Base-by-base conservation (phyloP, 2,797 vertebrate species). In the Aldrovandia affinis region DNA sequence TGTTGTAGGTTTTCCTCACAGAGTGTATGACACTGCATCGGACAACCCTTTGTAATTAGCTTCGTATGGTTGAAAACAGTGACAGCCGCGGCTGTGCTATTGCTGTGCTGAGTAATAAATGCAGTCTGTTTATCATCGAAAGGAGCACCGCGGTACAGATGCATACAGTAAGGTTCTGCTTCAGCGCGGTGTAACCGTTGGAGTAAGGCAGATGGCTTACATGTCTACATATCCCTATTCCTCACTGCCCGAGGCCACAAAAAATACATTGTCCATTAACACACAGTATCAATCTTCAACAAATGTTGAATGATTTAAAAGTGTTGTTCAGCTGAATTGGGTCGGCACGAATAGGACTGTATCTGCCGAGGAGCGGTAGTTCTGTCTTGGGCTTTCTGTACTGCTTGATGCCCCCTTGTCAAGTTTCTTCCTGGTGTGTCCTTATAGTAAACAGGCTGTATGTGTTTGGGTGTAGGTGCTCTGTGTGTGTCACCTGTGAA, bases 1-100 rank as follows among this genome's bases (percentile, higher is more conserved):
- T 70, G 84, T 81, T 63, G 52, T 42, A 65, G 30, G 79, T 87
- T 90, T 90, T 85, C 87, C 83, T 3, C 25, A 28, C 14, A 10
- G 8, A 78, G 83, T 77, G 85, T 36, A 90, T 80, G 83, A 86
- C 85, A 84, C 83, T n/a, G 77, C 85, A 83, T 59, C 77, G 78
- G 22, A 65, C 8, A 52, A 22, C 36, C n/a, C n/a, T 25, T 83
- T 89, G 79, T 86, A 90, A 92, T 89, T 89, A 90, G 85, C 86
- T 86, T 73, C 55, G 81, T 70, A 70, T 47, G 85, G 68, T 87
- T 87, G 82, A 88, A 89, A 91, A 90, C 86, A 88, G 85, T 68
- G 84, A 36, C 68, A 30, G 52, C 59, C 61, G 30, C 73, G 68
- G 54, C 47, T 47, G 59, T 77, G 68, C 82, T 25, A 33, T 18